These are phyloP conservation scores for Platorchestia sp. DNA, from an alignment of 1,140 invertebrate species.

Conservation along the genomic window DNA sequence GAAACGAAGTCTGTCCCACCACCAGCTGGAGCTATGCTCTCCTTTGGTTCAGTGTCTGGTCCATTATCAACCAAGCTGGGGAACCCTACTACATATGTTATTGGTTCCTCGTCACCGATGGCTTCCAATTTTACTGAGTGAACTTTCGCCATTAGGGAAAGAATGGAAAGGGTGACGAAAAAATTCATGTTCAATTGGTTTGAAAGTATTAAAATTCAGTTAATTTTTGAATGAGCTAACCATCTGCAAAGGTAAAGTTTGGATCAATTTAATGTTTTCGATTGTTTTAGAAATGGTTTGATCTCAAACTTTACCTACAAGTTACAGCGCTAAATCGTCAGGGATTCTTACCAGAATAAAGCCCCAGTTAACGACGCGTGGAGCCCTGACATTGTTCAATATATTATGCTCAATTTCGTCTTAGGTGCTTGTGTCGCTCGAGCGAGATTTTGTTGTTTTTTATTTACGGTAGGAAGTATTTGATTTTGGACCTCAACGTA, in stretches of 20 bases:
- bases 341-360: neutral
- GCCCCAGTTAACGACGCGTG: neutral
- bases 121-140: neutral
- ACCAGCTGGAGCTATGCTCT: neutral
- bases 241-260: neutral
- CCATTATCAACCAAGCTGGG: neutral
- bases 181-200: neutral
- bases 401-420: neutral
- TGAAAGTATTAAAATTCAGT: neutral
- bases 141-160: neutral
- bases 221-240: neutral
- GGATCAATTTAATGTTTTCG: neutral
- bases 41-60: neutral
- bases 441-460: neutral
- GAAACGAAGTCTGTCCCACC: neutral
- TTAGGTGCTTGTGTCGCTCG: no score
- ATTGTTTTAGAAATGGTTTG: neutral
- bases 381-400: neutral
- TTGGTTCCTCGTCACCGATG: neutral
- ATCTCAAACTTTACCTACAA: no score
- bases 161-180: neutral
- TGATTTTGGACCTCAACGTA: neutral
- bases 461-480: neutral
- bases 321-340: no score
- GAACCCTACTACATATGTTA: neutral